phyloP scores from a whole-genome alignment of 1,140 invertebrate species.

The Galendromus occidentalis region DNA sequence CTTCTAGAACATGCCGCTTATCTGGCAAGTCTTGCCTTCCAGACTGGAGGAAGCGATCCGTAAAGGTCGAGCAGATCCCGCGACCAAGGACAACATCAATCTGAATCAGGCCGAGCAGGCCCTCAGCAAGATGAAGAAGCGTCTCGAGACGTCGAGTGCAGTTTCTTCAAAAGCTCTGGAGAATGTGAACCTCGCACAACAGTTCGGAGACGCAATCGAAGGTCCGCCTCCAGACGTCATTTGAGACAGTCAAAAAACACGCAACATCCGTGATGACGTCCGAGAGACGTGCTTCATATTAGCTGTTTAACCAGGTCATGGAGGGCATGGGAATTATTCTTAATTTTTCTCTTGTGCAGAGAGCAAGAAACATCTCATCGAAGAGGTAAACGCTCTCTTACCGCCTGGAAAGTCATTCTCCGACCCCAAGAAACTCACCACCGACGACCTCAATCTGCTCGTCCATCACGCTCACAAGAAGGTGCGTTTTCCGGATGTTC shows the following conservation, averaged over 20 bases:
- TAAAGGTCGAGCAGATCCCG: background rate
- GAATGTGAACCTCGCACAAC: background rate
- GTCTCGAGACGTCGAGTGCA: background rate
- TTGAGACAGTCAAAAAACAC: background rate
- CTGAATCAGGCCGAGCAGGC: background rate
- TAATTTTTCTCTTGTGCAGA: background rate
- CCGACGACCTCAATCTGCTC: background rate
- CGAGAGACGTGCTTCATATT: background rate
- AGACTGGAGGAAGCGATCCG: background rate
- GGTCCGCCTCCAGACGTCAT: no score
- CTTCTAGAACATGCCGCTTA: no score
- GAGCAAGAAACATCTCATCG: background rate
- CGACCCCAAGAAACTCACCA: background rate
- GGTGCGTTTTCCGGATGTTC: no score
- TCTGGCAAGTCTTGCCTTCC: no score
- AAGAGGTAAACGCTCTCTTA: background rate
- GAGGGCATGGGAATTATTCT: no score
- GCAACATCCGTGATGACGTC: background rate
- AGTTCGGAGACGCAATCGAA: background rate
- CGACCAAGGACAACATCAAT: background rate
- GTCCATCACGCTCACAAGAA: slow-evolving; percentile 6
- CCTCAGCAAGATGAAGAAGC: background rate
- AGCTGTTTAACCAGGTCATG: no score
- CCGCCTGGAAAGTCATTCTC: background rate
- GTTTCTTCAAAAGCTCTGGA: background rate